phyloP scores from a whole-genome alignment of 2,888 invertebrate genomes.

The Theristus sp. region DNA sequence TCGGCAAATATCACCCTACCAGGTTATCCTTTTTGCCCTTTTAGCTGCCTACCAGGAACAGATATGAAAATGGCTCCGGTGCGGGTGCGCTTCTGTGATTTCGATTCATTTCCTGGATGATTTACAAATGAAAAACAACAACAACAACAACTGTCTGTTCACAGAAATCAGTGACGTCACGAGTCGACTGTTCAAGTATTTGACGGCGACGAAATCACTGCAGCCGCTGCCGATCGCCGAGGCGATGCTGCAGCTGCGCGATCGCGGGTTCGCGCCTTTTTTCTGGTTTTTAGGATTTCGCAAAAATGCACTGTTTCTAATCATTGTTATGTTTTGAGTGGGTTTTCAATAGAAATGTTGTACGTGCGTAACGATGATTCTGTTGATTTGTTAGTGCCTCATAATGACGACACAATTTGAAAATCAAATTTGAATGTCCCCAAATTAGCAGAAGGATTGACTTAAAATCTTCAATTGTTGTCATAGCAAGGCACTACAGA shows the following conservation, averaged over 20 bases:
- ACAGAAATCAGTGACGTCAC: constrained; percentile 3
- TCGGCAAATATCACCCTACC: too few species aligned
- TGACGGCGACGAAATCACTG: not conserved
- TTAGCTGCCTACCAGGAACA: too few species aligned
- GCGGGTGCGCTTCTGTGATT: too few species aligned
- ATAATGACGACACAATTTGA: not conserved
- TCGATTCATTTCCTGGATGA: too few species aligned
- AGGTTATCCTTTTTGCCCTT: too few species aligned
- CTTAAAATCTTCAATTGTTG: too few species aligned
- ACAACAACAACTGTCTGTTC: too few species aligned
- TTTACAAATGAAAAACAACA: too few species aligned
- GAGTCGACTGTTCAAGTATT: not conserved
- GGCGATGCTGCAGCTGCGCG: constrained; percentile 19
- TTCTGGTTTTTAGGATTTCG: not conserved
- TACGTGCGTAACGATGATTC: not conserved
- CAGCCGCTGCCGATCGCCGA: constrained; percentile 25
- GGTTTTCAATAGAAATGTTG: not conserved
- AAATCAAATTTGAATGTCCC: not conserved
- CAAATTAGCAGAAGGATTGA: too few species aligned
- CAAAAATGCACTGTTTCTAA: not conserved
- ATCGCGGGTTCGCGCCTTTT: constrained; percentile 5
- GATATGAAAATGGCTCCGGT: too few species aligned
- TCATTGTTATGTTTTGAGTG: not conserved
- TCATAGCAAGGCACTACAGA: too few species aligned
- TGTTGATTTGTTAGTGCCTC: not conserved